These are phyloP conservation scores for Pelecanoides urinatrix DNA, from an alignment of 2,113 vertebrate genomes.

Conservation along the genomic window DNA sequence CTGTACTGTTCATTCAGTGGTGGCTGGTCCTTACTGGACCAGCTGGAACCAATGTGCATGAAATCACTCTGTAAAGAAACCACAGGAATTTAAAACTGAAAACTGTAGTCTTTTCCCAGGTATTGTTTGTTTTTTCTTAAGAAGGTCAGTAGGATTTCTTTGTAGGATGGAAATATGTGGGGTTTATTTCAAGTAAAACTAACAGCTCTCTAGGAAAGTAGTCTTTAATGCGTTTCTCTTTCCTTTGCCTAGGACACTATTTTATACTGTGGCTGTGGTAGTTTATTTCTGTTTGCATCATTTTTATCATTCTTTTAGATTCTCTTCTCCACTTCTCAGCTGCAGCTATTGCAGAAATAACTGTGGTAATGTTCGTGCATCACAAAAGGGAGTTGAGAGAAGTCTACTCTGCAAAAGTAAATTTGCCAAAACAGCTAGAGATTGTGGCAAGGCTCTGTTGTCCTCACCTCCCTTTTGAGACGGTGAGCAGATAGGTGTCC, in stretches of 20 bases:
- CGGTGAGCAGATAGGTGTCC: not conserved
- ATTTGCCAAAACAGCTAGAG: not conserved
- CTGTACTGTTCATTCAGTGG: not conserved
- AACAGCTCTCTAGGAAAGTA: not conserved
- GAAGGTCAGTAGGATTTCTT: not conserved
- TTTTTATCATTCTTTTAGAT: not conserved
- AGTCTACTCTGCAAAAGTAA: not conserved
- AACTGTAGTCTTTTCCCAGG: not conserved
- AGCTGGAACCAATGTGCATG: not conserved
- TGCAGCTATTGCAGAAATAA: not conserved
- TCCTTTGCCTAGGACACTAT: not conserved
- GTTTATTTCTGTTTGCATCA: not conserved
- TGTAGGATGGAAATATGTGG: not conserved
- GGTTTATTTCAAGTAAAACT: not conserved
- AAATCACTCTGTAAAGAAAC: not conserved
- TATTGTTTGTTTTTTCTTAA: not conserved
- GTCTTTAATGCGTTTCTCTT: not conserved
- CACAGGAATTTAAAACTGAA: not conserved
- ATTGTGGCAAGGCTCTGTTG: not conserved
- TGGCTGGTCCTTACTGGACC: not conserved
- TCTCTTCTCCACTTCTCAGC: not conserved
- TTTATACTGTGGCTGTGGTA: not conserved
- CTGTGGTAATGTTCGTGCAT: not conserved
- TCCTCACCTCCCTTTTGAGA: not conserved
- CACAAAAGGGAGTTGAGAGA: not conserved